Evolutionary conservation across 2,797 vertebrate genomes (phyloP), one percentile per base, ranked within the genome.

Genomic region (Pteronotus mesoamericanus): DNA sequence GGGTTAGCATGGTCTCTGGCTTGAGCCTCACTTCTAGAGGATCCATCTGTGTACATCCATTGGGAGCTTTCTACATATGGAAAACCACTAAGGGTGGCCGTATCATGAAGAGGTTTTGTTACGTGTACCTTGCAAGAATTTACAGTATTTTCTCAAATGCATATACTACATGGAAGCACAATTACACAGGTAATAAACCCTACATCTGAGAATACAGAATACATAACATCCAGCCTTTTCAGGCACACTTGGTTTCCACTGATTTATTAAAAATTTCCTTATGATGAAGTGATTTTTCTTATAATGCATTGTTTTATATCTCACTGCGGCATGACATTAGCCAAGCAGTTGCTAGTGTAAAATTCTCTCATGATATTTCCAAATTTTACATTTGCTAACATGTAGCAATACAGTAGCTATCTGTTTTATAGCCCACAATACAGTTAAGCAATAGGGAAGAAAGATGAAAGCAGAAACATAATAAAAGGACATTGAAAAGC

Each of bases 241-340:
- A 86, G 0, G 29, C 34, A 92, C n/a, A 88, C 78, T 75, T 94
- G 51, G 75, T 92, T 95, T 92, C 59, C 85, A 26, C 61, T 96
- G 82, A 89, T 92, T 97, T 94, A 93, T 93, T 96, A 87, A 90
- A 85, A 88, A 61, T 26, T 79, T 92, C 66, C 46, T 96, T 75
- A 32, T 12, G 59, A 83, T 69, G 95, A 75, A 95, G 46, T 94
- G 87, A 93, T 86, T 96, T 95, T 91, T 91, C 69, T 64, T 87
- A 37, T 69, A 84, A 46, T 29, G 2, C 14, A 61, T 84, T 80
- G n/a, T 82, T 90, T 97, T 90, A 10, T 82, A 74, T 83, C 18
- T 93, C 68, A 86, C 21, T 61, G 18, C 88, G 85, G 29, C 29
- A 57, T 68, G 64, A 88, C 24, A 19, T 86, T 79, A 93, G 55